Base-by-base conservation (phyloP, 1,140 invertebrate species). In the Drosophila baimaii region DNA sequence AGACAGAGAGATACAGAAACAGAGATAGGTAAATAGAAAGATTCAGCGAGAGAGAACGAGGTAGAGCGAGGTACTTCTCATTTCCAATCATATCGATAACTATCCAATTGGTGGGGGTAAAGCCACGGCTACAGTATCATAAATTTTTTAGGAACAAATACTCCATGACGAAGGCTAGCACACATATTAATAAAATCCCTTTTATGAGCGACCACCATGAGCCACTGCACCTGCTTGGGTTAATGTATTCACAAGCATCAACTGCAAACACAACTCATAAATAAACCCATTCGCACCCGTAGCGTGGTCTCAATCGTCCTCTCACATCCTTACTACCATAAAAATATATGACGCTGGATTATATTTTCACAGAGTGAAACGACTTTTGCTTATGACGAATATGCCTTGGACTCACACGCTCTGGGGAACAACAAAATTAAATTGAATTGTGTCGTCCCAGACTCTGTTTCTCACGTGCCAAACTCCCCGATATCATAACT, bases 191-290 rank as follows among this genome's bases (percentile, higher is more conserved):
- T 51, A n/a, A 12, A 31, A 68, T 35, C 23, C 19, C 37, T 23
- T 43, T 66, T 29, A 51, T 52, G 35, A 25, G 46, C 44, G 27
- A 19, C 5, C 41, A 31, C 37, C 43, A 52, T 51, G 58, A 41
- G 31, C 47, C 46, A 35, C 43, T 55, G 35, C 63, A 69, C 21
- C 59, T 65, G 66, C 35, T 54, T 70, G 47, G 44, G 25, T 54
- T 65, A 76, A 75, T 75, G 71, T 76, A 74, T 75, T 58, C 61
- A 56, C 64, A 54, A 76, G 25, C 64, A 56, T 69, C 68, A 56
- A 19, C 46, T 70, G 49, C 61, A 51, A 59, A 76, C 61, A 46
- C 46, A 65, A 52, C 71, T 43, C 73, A 76, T 76, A 76, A 76
- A 76, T 76, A 76, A 74, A 44, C 52, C 39, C 27, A 64, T 57